Evolutionary conservation across 2,888 invertebrate genomes (phyloP), one percentile per base, ranked within the genome.

Genomic region (Melanchra persicariae): DNA sequence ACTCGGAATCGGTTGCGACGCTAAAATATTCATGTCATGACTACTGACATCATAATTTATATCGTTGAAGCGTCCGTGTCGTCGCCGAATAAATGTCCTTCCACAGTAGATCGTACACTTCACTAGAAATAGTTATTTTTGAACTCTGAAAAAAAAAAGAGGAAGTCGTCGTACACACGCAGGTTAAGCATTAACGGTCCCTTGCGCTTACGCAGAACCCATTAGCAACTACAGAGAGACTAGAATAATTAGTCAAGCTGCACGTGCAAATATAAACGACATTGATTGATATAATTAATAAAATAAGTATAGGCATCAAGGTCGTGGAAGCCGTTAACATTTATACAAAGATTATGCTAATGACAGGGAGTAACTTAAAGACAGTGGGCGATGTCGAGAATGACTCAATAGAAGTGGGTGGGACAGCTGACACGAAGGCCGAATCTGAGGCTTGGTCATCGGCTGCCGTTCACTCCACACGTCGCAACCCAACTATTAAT

Each of bases 401-500:
- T 94, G 94, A 95, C 87, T 95, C 95, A 95, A 91, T 87, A 82
- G 72, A 81, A 71, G 95, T 94, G 92, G 94, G 94, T 87, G 93
- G 89, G 85, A 87, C 87, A 89, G 87, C 87, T 89, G 88, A 89
- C 84, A 79, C 82, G 91, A 94, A 95, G 95, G 94, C 87, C 90
- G 72, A 77, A 65, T 55, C 65, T 73, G 58, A 80, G 88, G 89
- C 89, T 93, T 92, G 94, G 92, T 89, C 93, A 93, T 91, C 92
- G 88, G 88, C 88, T 90, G 89, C 90, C 91, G 86, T 86, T 85
- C 85, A 84, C 85, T 84, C 74, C 63, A 82, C 69, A 74, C 80
- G 67, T 69, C 40, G 52, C 64, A 71, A 73, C 40, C 59, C 58
- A 84, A 55, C 68, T 73, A 77, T 76, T 79, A 82, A 75, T 76